These are phyloP conservation scores for Mormyrus lacerda DNA, from an alignment of 2,113 vertebrate genomes.

Conservation along the genomic window DNA sequence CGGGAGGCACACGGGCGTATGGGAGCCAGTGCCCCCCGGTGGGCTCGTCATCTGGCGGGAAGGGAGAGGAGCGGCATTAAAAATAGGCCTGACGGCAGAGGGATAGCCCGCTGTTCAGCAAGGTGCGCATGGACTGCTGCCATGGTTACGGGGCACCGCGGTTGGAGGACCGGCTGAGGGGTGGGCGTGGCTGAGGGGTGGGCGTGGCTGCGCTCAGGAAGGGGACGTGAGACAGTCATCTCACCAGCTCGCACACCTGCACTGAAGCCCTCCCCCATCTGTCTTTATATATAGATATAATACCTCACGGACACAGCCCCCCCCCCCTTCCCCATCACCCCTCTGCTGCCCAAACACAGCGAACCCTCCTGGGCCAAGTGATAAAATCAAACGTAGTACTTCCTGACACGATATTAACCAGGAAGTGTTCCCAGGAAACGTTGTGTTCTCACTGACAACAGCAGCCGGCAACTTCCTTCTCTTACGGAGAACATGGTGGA, in stretches of 20 bases:
- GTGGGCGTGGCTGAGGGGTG: background rate
- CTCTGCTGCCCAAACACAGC: background rate
- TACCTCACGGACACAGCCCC: background rate
- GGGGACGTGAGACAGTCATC: background rate
- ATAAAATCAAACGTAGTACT: background rate
- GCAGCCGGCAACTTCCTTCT: too few relatives aligned
- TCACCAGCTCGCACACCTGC: background rate
- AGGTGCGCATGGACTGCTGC: background rate
- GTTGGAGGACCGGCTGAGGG: background rate
- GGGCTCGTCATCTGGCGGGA: background rate
- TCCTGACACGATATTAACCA: background rate
- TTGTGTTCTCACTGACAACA: background rate
- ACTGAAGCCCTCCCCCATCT: background rate
- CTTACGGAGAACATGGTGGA: too few relatives aligned
- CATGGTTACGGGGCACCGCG: background rate
- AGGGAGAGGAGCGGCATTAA: background rate
- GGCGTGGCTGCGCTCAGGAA: background rate
- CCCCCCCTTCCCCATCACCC: background rate
- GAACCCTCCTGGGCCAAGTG: background rate
- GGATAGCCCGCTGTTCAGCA: background rate
- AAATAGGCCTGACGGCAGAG: background rate
- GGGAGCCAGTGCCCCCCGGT: background rate
- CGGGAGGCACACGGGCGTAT: background rate
- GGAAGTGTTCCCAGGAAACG: background rate
- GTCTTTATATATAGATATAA: background rate